Conservation (phyloP, 2,888 invertebrate genomes). For the Phyto melanocephala region DNA sequence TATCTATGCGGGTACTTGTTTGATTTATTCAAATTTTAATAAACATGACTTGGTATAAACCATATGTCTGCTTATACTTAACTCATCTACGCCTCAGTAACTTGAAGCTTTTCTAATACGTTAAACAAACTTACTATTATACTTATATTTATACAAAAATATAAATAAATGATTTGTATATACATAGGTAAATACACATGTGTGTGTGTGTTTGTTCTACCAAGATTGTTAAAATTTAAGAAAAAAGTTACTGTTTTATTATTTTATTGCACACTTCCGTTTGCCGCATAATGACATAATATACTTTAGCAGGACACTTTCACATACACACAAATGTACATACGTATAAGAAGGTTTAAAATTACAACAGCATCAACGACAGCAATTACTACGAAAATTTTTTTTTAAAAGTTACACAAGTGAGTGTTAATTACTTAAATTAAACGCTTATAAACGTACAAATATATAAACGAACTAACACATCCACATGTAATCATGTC, state of each 20-base stretch:
- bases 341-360: constrained; percentile 9
- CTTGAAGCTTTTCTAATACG: no score
- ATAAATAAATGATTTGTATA: not conserved
- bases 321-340: not conserved
- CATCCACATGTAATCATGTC: not conserved
- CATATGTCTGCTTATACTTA: no score
- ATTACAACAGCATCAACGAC: constrained; percentile 44
- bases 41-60: no score
- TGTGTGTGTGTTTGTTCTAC: constrained; percentile 6
- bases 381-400: no score
- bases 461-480: not conserved
- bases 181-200: not conserved
- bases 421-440: constrained; percentile 62
- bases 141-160: no score
- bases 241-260: constrained; percentile 35
- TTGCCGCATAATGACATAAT: constrained; percentile 60
- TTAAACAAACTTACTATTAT: no score
- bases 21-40: no score
- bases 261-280: constrained; percentile 62
- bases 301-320: constrained; percentile 24
- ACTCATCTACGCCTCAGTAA: not conserved
- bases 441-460: constrained; percentile 20
- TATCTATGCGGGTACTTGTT: no score
- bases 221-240: constrained; percentile 32
- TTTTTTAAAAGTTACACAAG: constrained; percentile 34